A percentile compares a stretch with the other conserved stretches of the same genome.
Evolutionary conservation across 2,888 invertebrate genomes (phyloP).

Genomic region (Hanleya hanleyi): DNA sequence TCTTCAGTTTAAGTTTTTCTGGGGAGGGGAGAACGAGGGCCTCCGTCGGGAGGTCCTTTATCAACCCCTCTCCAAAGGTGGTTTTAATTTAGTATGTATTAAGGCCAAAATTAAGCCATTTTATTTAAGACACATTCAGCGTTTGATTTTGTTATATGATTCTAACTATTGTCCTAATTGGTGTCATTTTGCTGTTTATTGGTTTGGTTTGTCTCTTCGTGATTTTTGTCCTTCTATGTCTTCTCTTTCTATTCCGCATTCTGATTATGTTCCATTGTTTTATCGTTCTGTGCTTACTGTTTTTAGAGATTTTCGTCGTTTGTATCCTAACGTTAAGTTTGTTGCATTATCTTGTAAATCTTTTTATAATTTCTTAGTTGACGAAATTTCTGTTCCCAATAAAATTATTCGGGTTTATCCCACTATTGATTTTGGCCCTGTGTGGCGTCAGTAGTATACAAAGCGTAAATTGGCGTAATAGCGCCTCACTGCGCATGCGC

Average conservation of each 20-base stretch:
- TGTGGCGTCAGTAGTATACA: no score
- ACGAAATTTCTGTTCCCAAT: neutral
- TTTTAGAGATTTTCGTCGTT: neutral
- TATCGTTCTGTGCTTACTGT: neutral
- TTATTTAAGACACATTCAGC: neutral
- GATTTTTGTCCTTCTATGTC: neutral
- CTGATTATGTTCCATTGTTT: neutral
- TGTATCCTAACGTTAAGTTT: neutral
- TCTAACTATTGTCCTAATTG: neutral
- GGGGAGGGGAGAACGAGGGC: neutral
- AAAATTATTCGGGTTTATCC: neutral
- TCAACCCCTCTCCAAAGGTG: neutral
- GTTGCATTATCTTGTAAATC: no score
- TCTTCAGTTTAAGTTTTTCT: neutral
- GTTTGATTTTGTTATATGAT: neutral
- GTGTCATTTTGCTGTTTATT: neutral
- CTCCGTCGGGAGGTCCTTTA: neutral
- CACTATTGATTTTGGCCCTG: neutral
- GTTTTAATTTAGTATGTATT: neutral
- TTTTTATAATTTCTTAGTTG: neutral
- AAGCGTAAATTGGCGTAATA: no score
- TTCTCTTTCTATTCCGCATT: neutral
- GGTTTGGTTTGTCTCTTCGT: neutral
- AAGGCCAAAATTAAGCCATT: neutral
- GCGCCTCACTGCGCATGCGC: no score